Base-by-base conservation (phyloP, 2,797 vertebrate species). In the Pipistrellus kuhlii region DNA sequence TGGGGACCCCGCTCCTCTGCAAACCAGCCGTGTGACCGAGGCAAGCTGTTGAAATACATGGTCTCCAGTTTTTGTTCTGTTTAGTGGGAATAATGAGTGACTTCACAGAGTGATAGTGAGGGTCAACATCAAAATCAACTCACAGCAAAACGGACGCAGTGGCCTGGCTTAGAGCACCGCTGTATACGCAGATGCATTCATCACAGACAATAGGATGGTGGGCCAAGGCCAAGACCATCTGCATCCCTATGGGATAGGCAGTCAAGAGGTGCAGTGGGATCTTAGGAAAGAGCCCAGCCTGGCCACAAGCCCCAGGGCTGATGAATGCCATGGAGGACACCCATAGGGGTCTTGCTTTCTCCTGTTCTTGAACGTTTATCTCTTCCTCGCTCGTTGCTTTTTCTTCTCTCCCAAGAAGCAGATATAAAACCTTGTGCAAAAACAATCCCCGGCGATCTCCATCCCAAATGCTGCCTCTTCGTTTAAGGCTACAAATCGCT, bases 401-500 rank as follows among this genome's bases (percentile, higher is more conserved):
- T 57, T 44, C 51, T 94, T 76, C n/a, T 90, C 46, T 80, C 66
- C 35, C 69, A 82, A 21, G 1, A 18, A 93, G 57, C 35, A 82
- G 78, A 77, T 62, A 69, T 68, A 88, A 90, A 95, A 69, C 2
- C 41, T 62, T 5, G 0, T 32, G 20, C 77, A 69, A 85, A 18
- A 57, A 66, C 27, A 41, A 38, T 46, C 18, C 44, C 76, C 30
- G 6, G 9, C 25, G 35, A 82, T 91, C 83, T 91, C 85, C 57
- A 75, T 72, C 18, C 94, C 1, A 48, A 71, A 88, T 51, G 18
- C 8, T 93, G 57, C n/a, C 94, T 94, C 77, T 94, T 91, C 82
- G 80, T 7, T 94, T 95, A 93, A 95, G 90, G 97, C 96, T 96
- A 88, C 87, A 96, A 59, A 48, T 92, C 68, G 85, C 92, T 66